These are phyloP conservation scores for Eonycteris spelaea DNA, from an alignment of 2,113 vertebrate genomes.

Conservation along the genomic window DNA sequence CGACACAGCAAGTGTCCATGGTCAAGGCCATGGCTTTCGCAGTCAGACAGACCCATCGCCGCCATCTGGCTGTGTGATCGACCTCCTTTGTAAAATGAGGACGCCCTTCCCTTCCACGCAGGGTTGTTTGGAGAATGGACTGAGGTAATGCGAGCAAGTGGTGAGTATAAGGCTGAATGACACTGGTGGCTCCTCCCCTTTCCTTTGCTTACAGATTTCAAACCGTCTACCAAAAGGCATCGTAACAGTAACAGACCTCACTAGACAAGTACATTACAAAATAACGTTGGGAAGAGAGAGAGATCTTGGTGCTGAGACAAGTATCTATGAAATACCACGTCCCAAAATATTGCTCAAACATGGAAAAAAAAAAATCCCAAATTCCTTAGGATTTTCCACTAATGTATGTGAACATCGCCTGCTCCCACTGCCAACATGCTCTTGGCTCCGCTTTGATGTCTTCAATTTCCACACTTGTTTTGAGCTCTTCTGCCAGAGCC, in stretches of 20 bases:
- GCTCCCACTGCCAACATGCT: slow-evolving; percentile 61
- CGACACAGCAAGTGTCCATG: background rate
- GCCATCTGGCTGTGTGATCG: accelerated
- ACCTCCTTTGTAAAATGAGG: background rate
- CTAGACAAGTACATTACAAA: slow-evolving; percentile 57
- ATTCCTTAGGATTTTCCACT: slow-evolving; percentile 69
- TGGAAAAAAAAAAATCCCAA: slow-evolving; percentile 32
- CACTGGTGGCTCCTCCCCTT: background rate
- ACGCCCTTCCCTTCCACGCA: background rate
- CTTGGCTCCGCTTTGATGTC: slow-evolving; percentile 67
- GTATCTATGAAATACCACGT: slow-evolving; percentile 66
- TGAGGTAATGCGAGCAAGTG: background rate
- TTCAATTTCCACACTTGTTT: slow-evolving; percentile 72
- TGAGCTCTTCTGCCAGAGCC: slow-evolving; percentile 63
- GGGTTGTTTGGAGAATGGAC: background rate
- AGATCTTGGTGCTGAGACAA: slow-evolving; percentile 57
- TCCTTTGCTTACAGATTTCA: background rate
- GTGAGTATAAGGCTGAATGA: background rate
- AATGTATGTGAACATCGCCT: slow-evolving; percentile 65
- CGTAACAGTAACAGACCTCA: slow-evolving; percentile 42
- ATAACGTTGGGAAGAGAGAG: slow-evolving; percentile 53
- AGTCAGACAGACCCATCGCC: background rate
- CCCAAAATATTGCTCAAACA: slow-evolving; percentile 75
- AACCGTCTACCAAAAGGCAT: slow-evolving; percentile 48
- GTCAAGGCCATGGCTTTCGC: background rate